Evolutionary conservation across 2,888 invertebrate species (phyloP).

Genomic region (Temnothorax rugatulus): DNA sequence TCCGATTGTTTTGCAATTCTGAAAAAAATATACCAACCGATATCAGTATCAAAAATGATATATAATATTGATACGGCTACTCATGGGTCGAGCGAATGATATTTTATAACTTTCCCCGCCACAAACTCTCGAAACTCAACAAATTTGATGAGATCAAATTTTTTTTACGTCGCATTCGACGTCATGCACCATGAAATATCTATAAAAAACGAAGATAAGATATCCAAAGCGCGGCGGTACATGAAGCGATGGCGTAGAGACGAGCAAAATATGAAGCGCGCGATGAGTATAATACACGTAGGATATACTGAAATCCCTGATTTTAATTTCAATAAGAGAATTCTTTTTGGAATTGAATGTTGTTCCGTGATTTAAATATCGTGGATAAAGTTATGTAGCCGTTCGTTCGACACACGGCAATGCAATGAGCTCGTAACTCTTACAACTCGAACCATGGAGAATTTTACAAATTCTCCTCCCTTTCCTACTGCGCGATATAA

Average conservation of each 20-base stretch:
- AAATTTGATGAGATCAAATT: constrained; percentile 33
- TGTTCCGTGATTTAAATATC: neutral
- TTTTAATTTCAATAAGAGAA: constrained; percentile 18
- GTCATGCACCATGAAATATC: constrained; percentile 10
- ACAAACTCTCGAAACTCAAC: neutral
- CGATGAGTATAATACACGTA: constrained; percentile 1
- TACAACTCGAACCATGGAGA: neutral
- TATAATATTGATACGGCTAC: neutral
- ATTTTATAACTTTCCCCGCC: constrained; percentile 9
- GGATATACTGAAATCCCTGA: neutral
- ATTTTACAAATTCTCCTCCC: constrained; percentile 8
- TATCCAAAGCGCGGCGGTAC: constrained; percentile 8
- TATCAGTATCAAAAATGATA: constrained; percentile 19
- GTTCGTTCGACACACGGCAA: neutral
- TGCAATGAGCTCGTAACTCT: constrained; percentile 3
- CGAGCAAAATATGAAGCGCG: constrained; percentile 8
- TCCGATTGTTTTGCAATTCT: constrained; percentile 18
- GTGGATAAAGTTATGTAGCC: neutral
- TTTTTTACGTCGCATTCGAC: neutral
- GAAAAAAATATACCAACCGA: constrained; percentile 21
- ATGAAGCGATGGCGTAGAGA: neutral
- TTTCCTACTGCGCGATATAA: constrained; percentile 1
- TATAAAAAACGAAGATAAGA: constrained; percentile 22
- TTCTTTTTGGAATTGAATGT: constrained; percentile 21
- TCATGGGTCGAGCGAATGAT: constrained; percentile 2